phyloP scores from a whole-genome alignment of 2,888 invertebrate species.

The Hylaea fasciaria region DNA sequence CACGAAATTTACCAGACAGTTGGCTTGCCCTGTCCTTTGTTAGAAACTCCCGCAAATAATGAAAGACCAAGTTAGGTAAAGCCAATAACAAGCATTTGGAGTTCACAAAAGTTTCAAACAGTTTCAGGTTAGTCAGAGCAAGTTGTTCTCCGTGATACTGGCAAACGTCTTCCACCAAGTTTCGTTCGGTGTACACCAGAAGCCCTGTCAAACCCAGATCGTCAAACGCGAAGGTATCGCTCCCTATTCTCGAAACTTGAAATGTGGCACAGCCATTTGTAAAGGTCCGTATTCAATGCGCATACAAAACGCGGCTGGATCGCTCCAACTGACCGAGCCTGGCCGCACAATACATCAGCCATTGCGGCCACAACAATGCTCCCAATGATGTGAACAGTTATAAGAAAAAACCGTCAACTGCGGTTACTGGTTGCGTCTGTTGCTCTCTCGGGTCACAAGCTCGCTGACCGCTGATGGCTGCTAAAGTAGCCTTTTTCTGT shows the following conservation, averaged over 20 bases:
- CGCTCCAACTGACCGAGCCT: conserved; percentile 16
- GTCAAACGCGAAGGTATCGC: no score
- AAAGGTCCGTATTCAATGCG: conserved; percentile 18
- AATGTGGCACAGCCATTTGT: conserved; percentile 20
- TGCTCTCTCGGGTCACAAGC: conserved; percentile 4
- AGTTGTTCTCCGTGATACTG: background rate
- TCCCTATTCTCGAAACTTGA: conserved; percentile 8
- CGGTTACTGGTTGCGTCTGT: conserved; percentile 5
- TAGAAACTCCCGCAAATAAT: no score
- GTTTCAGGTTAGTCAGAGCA: background rate
- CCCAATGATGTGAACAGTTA: conserved; percentile 32
- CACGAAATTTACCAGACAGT: no score
- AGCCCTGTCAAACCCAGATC: no score
- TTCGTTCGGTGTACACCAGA: background rate
- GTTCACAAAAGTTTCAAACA: no score
- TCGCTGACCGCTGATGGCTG: conserved; percentile 12
- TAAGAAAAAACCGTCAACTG: conserved; percentile 22
- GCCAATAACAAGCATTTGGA: no score
- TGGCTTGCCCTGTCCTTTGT: no score
- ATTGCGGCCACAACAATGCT: conserved; percentile 35
- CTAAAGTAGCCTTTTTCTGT: conserved; percentile 3
- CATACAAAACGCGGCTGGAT: conserved; percentile 22
- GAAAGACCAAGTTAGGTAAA: no score
- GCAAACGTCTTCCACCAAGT: background rate
- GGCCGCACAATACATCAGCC: conserved; percentile 30